Evolutionary conservation across 2,797 vertebrate species (phyloP).

Genomic region (Pseudomugil tenellus): DNA sequence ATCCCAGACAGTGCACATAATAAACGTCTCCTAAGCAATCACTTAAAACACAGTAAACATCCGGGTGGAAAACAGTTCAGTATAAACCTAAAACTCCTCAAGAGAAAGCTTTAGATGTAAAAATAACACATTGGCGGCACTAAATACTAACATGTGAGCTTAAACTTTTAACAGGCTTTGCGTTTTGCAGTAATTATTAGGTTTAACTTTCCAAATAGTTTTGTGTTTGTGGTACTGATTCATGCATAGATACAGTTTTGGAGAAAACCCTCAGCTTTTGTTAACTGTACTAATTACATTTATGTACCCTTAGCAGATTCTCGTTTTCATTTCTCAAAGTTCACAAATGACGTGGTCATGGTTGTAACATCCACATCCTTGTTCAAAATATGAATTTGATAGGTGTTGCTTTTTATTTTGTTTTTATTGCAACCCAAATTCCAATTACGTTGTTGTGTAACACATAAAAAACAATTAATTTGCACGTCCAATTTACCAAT

Average conservation of each 20-base stretch:
- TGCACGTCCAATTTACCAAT: no score
- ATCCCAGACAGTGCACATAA: constrained; percentile 15
- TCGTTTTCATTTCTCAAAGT: no score
- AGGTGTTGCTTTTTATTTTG: no score
- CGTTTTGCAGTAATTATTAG: not conserved
- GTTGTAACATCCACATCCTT: no score
- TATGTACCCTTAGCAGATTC: no score
- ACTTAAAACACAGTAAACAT: constrained; percentile 58
- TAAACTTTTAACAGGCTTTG: constrained; percentile 15
- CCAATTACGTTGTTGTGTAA: no score
- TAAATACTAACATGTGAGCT: constrained; percentile 77
- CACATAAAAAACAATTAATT: no score
- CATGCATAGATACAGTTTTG: not conserved
- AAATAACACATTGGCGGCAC: constrained; percentile 48
- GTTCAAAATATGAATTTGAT: no score
- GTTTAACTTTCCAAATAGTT: not conserved
- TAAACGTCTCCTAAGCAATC: constrained; percentile 25
- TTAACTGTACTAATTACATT: no score
- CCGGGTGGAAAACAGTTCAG: constrained; percentile 61
- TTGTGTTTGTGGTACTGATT: not conserved
- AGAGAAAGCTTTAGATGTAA: constrained; percentile 52
- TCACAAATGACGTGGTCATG: no score
- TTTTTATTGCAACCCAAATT: no score
- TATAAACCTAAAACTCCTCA: constrained; percentile 41
- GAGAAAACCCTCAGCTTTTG: not conserved